These are phyloP conservation scores for Bovichtus variegatus DNA, from an alignment of 2,797 vertebrate genomes.

Conservation along the genomic window DNA sequence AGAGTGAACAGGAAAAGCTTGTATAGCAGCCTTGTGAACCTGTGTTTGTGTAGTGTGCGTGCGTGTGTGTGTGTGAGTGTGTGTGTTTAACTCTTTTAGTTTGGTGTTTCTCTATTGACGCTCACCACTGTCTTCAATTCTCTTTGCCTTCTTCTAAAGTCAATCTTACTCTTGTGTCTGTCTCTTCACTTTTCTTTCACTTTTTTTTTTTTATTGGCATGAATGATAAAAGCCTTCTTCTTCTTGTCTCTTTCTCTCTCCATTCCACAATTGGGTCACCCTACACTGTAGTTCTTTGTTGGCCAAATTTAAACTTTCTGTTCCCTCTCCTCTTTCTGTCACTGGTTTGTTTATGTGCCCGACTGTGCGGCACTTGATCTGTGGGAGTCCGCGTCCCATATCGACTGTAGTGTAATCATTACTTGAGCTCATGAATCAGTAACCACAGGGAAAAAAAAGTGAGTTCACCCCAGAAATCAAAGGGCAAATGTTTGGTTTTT, in stretches of 20 bases:
- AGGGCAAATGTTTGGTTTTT: slow-evolving; percentile 66
- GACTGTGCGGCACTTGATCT: neutral
- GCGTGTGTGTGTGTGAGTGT: neutral
- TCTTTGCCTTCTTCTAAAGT: neutral
- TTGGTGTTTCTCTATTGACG: slow-evolving; percentile 16
- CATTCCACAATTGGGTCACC: neutral
- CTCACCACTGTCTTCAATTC: slow-evolving; percentile 13
- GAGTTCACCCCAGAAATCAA: slow-evolving; percentile 57
- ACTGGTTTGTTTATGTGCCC: slow-evolving; percentile 19
- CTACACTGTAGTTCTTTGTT: slow-evolving; percentile 45
- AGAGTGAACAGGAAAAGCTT: slow-evolving; percentile 77
- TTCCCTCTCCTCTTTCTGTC: neutral
- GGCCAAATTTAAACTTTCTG: slow-evolving; percentile 2
- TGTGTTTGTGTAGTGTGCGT: slow-evolving; percentile 51
- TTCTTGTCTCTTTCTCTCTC: neutral
- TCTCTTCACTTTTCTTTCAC: neutral
- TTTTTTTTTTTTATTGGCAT: neutral
- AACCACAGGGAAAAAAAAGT: slow-evolving; percentile 41
- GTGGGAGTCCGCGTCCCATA: slow-evolving; percentile 29
- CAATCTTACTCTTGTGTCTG: neutral
- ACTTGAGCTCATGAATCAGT: slow-evolving; percentile 71
- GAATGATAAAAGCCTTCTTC: neutral
- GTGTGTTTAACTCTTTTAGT: slow-evolving; percentile 41
- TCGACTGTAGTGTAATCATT: slow-evolving; percentile 68
- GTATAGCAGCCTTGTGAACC: slow-evolving; percentile 57